Evolutionary conservation across 1,140 invertebrate genomes (phyloP).

Genomic region (Oppia nitens): DNA sequence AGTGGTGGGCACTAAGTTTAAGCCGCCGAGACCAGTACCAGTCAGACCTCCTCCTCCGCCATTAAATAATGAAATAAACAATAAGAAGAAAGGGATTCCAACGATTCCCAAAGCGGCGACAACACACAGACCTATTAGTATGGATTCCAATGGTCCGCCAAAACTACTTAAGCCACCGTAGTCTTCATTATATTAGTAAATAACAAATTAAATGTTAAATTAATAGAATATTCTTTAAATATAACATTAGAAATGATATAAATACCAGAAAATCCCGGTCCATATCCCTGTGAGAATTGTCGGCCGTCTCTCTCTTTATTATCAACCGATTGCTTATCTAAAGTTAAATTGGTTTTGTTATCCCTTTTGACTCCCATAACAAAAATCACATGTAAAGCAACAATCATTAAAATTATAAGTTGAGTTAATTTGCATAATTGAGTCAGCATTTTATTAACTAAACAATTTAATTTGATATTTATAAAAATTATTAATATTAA

Average conservation of each 20-base stretch:
- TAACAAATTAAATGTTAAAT: not conserved
- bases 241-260: not conserved
- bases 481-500: no score
- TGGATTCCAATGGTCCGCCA: constrained; percentile 7
- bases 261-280: not conserved
- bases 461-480: no score
- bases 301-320: not conserved
- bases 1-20: constrained; percentile 15
- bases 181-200: not conserved
- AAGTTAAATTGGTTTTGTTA: not conserved
- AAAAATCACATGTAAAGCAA: not conserved
- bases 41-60: not conserved
- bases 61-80: constrained; percentile 4
- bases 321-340: not conserved
- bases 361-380: not conserved
- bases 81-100: constrained; percentile 12
- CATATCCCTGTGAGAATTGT: not conserved
- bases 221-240: not conserved
- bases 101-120: constrained; percentile 10
- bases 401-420: no score
- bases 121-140: constrained; percentile 8
- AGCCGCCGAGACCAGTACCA: not conserved
- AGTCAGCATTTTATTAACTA: no score
- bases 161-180: not conserved
- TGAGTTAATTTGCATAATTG: no score